phyloP scores from a whole-genome alignment of 2,113 vertebrate genomes.

The Antechinus stuartii region DNA sequence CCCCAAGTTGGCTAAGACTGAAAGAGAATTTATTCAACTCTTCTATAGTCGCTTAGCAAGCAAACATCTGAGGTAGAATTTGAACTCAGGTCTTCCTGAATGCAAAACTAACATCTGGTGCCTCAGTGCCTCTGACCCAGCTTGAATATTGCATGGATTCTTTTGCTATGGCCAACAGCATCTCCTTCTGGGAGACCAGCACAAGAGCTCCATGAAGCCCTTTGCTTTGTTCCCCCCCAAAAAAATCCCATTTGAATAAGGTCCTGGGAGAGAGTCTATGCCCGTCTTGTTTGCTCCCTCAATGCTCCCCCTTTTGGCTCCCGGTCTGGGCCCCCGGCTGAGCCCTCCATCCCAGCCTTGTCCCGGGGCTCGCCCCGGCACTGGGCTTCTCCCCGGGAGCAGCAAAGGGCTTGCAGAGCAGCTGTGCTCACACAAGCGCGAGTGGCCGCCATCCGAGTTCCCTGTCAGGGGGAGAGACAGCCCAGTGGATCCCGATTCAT shows the following conservation, averaged over 20 bases:
- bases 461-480: background rate
- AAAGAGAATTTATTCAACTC: background rate
- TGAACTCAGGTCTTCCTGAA: background rate
- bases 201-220: accelerated
- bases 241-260: background rate
- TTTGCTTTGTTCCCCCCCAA: background rate
- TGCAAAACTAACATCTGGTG: background rate
- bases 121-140: background rate
- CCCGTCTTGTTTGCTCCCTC: background rate
- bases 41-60: background rate
- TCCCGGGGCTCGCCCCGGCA: background rate
- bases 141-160: background rate
- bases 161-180: background rate
- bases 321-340: background rate
- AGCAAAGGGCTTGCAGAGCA: background rate
- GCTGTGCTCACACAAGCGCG: conserved; percentile 13
- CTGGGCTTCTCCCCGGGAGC: background rate
- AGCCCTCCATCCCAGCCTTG: background rate
- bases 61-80: background rate
- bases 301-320: background rate
- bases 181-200: background rate
- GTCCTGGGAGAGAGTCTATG: background rate
- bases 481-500: conserved; percentile 48
- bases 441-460: background rate
- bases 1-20: no score